Conservation (phyloP, 1,140 invertebrate species). For the Acromyrmex charruanus region DNA sequence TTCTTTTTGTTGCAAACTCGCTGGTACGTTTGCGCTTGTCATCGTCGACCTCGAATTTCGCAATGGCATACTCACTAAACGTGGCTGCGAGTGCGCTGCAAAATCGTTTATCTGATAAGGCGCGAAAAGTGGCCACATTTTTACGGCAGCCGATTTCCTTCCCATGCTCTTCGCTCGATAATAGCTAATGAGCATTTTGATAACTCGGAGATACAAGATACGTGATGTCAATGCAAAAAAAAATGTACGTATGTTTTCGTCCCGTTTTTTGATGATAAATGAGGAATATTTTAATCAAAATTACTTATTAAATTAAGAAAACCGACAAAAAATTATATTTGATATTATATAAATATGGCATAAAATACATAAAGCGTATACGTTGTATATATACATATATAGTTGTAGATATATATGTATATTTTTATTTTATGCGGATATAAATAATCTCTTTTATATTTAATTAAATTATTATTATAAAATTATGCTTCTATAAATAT, state of each 20-base stretch:
- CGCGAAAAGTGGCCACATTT: slow-evolving; percentile 19
- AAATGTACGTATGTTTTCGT: neutral
- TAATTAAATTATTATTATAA: neutral
- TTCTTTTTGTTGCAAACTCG: slow-evolving; percentile 27
- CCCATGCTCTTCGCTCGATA: slow-evolving; percentile 4
- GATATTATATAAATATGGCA: neutral
- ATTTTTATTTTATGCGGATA: neutral
- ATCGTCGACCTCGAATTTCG: slow-evolving; percentile 53
- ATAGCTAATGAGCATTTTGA: slow-evolving; percentile 43
- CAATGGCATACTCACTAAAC: slow-evolving; percentile 27
- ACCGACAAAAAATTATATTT: slow-evolving; percentile 2
- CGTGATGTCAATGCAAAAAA: neutral
- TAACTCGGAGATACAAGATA: slow-evolving; percentile 1
- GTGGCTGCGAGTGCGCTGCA: neutral
- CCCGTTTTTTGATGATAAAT: neutral
- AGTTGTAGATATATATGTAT: neutral
- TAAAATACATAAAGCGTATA: neutral
- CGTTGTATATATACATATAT: too few relatives aligned
- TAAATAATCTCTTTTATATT: neutral
- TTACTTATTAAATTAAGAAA: neutral
- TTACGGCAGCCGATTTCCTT: slow-evolving; percentile 25
- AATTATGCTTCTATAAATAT: neutral
- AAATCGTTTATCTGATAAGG: slow-evolving; percentile 59
- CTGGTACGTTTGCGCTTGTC: slow-evolving; percentile 11
- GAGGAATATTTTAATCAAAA: neutral